Evolutionary conservation across 2,113 vertebrate species (phyloP), one percentile per base, ranked within the genome.

Genomic region (Arothron firmamentum): DNA sequence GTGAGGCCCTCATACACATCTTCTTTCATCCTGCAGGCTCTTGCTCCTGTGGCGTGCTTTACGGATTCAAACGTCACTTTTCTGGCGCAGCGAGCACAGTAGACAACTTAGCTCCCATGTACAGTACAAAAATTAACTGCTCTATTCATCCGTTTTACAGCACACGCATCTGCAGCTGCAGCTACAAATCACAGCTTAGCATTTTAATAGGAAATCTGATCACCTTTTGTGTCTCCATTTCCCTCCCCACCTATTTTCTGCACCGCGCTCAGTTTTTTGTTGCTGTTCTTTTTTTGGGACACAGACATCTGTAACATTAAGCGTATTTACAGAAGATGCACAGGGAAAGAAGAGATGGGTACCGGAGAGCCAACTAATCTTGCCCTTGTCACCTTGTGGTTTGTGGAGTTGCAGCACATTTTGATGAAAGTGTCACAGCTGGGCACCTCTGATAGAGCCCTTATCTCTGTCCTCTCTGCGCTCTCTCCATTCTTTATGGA

Each of bases 291-390:
- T 85, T 77, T 73, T 70, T 72, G 60, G 8, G 68, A 38, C 77
- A 63, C 77, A 85, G 80, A 77, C 78, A 79, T 81, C 69, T 77
- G 85, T 85, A 88, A 87, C 82, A 66, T 87, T 88, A 76, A 81
- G 82, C 85, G 86, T 80, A 72, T 88, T 87, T 85, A 87, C 86
- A 77, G 83, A 75, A 67, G 84, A 80, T 65, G 74, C 60, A 65
- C 45, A 69, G 59, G 55, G 53, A 66, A 63, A 56, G 85, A 82
- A 83, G 88, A 86, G 70, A 15, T 0, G 41, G 64, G 82, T 81
- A 77, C 83, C 71, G 85, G 76, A 9, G 58, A 65, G 75, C 75
- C 64, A 69, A 56, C 77, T 74, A 85, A 83, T 80, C 77, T 77
- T 66, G 61, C n/a, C 49, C 71, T 54, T 38, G 68, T 75, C 68